Evolutionary conservation across 2,888 invertebrate genomes (phyloP), one percentile per base, ranked within the genome.

Genomic region (Aspidiotus destructor): DNA sequence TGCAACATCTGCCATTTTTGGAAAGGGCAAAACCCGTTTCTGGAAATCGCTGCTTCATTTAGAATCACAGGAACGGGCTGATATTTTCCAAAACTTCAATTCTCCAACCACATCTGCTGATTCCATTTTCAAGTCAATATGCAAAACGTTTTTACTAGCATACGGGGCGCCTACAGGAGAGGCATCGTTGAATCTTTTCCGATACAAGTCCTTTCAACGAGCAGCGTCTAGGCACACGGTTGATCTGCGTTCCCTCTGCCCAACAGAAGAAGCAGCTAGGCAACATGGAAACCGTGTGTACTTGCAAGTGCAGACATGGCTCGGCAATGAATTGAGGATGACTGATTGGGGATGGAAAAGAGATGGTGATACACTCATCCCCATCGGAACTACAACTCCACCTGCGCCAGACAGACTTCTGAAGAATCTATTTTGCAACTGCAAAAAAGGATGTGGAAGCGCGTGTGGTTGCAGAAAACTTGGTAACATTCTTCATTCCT

Each of bases 321-420:
- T 71, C 62, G 72, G 73, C 28, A 71, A 72, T 61, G 41, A 73
- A 44, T 54, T 73, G 63, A 68, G 73, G 60, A 72, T 73, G 15
- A 67, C 72, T 72, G 71, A 74, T 44, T 75, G 74, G 71, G 73
- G 73, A 68, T 74, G 75, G 75, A 72, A 72, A 72, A 71, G 73
- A 61, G 70, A 58, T 68, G 70, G 73, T 71, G 71, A 71, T 62
- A 42, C 48, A 40, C 67, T 72, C 60, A 69, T 71, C 55, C 71
- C 72, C 65, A 67, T 71, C 48, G 70, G 55, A 44, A 71, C 71
- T 58, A 64, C 72, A 64, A 70, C 71, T n/a, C 70, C 57, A 58
- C 72, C 71, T 69, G 71, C 72, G n/a, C 73, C 74, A 62, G 73
- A 74, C 8, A 55, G 15, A 69, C 44, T 69, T 41, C 3, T 54